Evolutionary conservation across 2,113 vertebrate species (phyloP).

Genomic region (Todiramphus saurophagus): DNA sequence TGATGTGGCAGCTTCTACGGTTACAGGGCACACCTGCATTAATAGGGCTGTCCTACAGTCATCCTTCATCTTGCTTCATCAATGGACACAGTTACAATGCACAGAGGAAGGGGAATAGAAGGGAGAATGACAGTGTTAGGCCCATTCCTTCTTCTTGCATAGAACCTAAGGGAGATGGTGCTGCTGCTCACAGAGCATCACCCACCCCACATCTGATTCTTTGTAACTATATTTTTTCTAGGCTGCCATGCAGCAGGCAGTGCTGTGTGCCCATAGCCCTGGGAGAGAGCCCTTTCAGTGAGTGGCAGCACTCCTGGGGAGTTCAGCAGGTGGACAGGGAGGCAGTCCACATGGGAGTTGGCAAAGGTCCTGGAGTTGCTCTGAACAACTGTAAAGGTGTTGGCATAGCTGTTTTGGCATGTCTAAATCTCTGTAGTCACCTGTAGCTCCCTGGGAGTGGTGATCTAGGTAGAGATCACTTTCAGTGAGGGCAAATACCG

Average conservation of each 20-base stretch:
- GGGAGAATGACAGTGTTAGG: neutral
- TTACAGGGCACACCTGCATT: neutral
- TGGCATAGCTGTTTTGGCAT: neutral
- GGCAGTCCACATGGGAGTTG: neutral
- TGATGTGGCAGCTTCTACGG: neutral
- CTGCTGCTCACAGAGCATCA: neutral
- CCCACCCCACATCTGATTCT: neutral
- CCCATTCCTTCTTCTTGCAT: neutral
- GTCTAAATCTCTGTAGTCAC: neutral
- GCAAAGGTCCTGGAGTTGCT: neutral
- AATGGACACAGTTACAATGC: neutral
- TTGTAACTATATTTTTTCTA: neutral
- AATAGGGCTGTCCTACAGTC: neutral
- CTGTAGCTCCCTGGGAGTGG: neutral
- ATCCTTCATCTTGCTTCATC: neutral
- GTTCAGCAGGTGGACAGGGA: neutral
- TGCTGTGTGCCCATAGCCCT: neutral
- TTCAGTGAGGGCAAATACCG: neutral
- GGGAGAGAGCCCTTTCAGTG: too few species aligned
- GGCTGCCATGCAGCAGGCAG: rapidly evolving
- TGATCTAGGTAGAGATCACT: neutral
- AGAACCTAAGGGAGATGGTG: neutral
- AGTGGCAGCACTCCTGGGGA: neutral
- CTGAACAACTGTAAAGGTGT: neutral
- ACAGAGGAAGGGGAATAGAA: neutral